phyloP scores from a whole-genome alignment of 2,888 invertebrate genomes.

The Eubasilissa splendida region DNA sequence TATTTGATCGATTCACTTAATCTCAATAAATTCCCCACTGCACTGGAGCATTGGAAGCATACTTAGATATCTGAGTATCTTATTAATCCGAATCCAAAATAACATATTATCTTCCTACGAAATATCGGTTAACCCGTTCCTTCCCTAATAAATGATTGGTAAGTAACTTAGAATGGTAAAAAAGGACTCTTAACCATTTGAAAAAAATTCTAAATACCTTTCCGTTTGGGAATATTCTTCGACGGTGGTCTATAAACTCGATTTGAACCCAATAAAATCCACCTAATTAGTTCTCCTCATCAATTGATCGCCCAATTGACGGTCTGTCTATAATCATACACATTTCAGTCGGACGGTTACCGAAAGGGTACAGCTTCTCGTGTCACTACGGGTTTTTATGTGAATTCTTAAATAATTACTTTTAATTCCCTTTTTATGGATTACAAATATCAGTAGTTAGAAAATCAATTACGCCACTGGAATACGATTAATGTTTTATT shows the following conservation, averaged over 20 bases:
- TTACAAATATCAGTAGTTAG: no score
- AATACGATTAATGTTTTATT: no score
- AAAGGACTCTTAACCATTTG: neutral
- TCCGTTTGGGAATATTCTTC: slow-evolving; percentile 29
- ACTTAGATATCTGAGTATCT: neutral
- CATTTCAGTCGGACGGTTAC: slow-evolving; percentile 25
- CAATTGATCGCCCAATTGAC: slow-evolving; percentile 36
- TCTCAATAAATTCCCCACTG: no score
- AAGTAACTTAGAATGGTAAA: slow-evolving; percentile 16
- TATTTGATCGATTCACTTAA: no score
- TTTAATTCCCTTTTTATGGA: no score
- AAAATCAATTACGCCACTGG: no score
- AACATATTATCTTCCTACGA: neutral
- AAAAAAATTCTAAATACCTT: no score
- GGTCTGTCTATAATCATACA: slow-evolving; percentile 36
- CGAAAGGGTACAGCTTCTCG: slow-evolving; percentile 28
- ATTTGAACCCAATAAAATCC: slow-evolving; percentile 51
- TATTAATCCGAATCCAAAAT: slow-evolving; percentile 20
- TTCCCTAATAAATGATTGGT: slow-evolving; percentile 26
- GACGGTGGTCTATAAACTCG: slow-evolving; percentile 45
- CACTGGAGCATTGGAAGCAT: neutral
- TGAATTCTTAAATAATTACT: neutral
- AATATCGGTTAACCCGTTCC: neutral
- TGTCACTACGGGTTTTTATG: slow-evolving; percentile 15
- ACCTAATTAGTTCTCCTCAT: slow-evolving; percentile 49